Conservation (phyloP, 2,113 vertebrate genomes). For the Campylomormyrus tamandua region DNA sequence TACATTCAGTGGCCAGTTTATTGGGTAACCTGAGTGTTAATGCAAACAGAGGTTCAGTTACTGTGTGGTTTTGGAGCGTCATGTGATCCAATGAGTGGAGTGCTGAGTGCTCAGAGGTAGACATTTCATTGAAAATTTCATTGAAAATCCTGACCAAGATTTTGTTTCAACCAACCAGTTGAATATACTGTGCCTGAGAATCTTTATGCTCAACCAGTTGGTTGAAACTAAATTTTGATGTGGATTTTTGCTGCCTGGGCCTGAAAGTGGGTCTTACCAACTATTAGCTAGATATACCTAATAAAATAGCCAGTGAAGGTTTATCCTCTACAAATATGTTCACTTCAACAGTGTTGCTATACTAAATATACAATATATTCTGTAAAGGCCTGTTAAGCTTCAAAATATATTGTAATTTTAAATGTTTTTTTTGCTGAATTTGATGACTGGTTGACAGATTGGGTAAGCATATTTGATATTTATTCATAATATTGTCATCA, state of each 20-base stretch:
- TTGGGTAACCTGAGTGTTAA: background rate
- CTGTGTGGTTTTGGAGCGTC: background rate
- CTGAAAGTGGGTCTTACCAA: background rate
- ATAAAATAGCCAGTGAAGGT: background rate
- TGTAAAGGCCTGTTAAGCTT: background rate
- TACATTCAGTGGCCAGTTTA: background rate
- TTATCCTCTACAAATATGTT: background rate
- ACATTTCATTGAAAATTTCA: background rate
- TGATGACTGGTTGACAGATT: background rate
- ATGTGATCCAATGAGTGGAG: background rate
- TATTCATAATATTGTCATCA: background rate
- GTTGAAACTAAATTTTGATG: background rate
- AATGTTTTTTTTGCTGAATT: background rate
- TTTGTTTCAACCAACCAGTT: background rate
- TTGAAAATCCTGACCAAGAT: background rate
- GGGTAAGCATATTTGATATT: background rate
- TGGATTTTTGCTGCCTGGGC: background rate
- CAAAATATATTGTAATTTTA: background rate
- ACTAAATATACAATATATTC: background rate
- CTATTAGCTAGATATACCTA: background rate
- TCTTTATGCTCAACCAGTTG: background rate
- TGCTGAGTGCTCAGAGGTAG: background rate
- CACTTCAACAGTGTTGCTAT: background rate
- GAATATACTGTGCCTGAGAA: background rate
- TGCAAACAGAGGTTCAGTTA: background rate